phyloP scores from a whole-genome alignment of 2,888 invertebrate genomes.

The Diabrotica balteata region DNA sequence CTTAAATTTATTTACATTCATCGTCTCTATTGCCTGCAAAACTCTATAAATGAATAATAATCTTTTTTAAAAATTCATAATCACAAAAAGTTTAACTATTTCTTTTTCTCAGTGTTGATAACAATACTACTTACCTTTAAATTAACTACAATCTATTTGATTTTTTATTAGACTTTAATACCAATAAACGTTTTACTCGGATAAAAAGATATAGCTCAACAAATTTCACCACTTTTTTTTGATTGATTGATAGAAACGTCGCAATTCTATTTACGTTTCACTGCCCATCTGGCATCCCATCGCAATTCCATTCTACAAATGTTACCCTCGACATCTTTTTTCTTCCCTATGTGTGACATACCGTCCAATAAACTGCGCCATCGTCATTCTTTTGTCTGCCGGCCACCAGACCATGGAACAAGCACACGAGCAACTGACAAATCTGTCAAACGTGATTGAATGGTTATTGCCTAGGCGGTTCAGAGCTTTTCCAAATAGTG shows the following conservation, averaged over 20 bases:
- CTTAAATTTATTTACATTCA: no score
- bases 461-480: conserved; percentile 28
- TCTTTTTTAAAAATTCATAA: no score
- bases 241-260: conserved; percentile 13
- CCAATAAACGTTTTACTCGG: no score
- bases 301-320: conserved; percentile 12
- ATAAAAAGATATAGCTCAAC: no score
- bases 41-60: no score
- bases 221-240: conserved; percentile 6
- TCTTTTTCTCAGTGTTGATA: no score
- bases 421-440: conserved; percentile 44
- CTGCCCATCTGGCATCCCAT: conserved; percentile 31
- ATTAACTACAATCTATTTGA: no score
- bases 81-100: no score
- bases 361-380: conserved; percentile 11
- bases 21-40: no score
- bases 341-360: conserved; percentile 15
- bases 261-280: conserved; percentile 28
- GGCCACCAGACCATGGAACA: conserved; percentile 40
- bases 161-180: no score
- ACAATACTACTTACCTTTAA: no score
- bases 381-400: conserved; percentile 36
- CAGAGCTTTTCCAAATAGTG: conserved; percentile 12
- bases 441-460: conserved; percentile 46
- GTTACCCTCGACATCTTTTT: conserved; percentile 21